phyloP scores from a whole-genome alignment of 1,140 invertebrate genomes.

The Semibalanus balanoides region DNA sequence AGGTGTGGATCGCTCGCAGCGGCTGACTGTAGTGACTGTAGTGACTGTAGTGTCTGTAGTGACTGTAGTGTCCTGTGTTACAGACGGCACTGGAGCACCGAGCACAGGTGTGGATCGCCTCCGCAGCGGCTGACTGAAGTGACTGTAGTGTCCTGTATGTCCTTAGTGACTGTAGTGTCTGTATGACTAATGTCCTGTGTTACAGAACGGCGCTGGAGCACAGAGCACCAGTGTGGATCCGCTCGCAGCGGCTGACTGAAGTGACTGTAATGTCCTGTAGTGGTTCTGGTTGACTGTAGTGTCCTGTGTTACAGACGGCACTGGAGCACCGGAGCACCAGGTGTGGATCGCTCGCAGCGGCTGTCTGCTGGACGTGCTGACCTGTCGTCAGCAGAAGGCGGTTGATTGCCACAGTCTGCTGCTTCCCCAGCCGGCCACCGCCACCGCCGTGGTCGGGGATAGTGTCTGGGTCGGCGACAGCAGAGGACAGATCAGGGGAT shows the following conservation, averaged over 20 bases:
- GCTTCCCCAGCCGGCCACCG: slow-evolving; percentile 24
- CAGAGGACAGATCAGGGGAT: slow-evolving; percentile 60
- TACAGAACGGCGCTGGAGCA: slow-evolving; percentile 2
- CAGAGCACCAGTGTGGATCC: no score
- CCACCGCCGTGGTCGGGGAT: slow-evolving; percentile 37
- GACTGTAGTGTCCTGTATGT: no score
- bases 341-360: slow-evolving; percentile 56
- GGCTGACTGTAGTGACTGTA: no score
- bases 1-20: no score
- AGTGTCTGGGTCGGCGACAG: slow-evolving; percentile 77
- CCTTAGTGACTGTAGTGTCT: no score
- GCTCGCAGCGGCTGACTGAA: no score
- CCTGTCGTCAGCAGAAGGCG: slow-evolving; percentile 37
- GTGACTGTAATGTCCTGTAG: no score
- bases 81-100: not conserved
- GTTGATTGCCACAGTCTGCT: slow-evolving; percentile 38
- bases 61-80: not conserved
- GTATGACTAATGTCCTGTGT: no score
- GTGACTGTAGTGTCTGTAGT: no score
- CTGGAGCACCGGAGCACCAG: not conserved
- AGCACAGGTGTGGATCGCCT: slow-evolving; percentile 43
- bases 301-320: slow-evolving; percentile 3
- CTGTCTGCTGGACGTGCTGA: slow-evolving; percentile 48
- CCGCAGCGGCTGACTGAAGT: slow-evolving; percentile 45
- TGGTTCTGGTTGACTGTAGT: no score